phyloP scores from a whole-genome alignment of 2,888 invertebrate species.

The Leptinotarsa peninsularis region DNA sequence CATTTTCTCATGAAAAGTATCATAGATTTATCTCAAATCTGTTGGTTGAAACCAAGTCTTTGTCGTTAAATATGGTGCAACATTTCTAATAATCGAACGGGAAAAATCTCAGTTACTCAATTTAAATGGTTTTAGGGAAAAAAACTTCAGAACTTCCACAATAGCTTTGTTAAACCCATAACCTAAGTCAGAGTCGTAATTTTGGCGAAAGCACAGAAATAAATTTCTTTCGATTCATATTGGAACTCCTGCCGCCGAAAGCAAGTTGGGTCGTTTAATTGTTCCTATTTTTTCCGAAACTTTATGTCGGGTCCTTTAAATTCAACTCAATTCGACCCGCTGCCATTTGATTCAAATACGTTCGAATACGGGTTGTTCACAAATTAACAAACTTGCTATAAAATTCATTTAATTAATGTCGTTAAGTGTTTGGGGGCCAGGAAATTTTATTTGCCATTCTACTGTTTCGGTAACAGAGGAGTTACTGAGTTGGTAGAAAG shows the following conservation, averaged over 20 bases:
- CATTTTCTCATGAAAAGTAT: too few species aligned
- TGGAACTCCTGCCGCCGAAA: conserved; percentile 51
- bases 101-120: not conserved
- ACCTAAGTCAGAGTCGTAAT: conserved; percentile 49
- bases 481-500: not conserved
- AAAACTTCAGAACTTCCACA: not conserved
- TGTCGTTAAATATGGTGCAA: not conserved
- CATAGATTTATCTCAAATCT: too few species aligned
- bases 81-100: not conserved
- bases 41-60: not conserved
- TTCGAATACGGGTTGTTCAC: conserved; percentile 47
- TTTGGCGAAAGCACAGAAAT: conserved; percentile 46
- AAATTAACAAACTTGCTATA: conserved; percentile 47
- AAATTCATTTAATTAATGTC: conserved; percentile 45
- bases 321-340: conserved; percentile 16
- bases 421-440: conserved; percentile 30
- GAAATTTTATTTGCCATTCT: conserved; percentile 36
- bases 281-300: conserved; percentile 45
- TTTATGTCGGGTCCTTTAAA: conserved; percentile 42
- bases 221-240: conserved; percentile 53
- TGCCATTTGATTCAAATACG: conserved; percentile 6
- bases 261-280: conserved; percentile 52
- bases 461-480: conserved; percentile 30
- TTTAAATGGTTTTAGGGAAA: not conserved
- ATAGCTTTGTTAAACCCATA: not conserved